A percentile compares a stretch with the other conserved stretches of the same genome.
Evolutionary conservation across 2,797 vertebrate species (phyloP).

Genomic region (Sebastes matsubarae): DNA sequence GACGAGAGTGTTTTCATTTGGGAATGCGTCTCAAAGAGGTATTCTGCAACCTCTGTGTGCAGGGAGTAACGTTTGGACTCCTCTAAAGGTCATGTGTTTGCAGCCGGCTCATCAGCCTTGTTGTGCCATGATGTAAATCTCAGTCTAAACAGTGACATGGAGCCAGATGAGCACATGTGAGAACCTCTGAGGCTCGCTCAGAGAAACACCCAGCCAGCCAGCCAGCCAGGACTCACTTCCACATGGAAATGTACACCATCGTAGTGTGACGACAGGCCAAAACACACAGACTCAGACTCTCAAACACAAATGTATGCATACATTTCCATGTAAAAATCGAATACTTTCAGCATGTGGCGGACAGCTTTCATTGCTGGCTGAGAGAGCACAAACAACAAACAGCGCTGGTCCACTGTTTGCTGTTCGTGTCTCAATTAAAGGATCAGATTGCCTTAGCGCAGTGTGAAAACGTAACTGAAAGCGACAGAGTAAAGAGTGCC

Average conservation of each 20-base stretch:
- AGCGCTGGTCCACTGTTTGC: background rate
- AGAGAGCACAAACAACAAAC: conserved; percentile 12
- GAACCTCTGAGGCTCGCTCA: conserved; percentile 1
- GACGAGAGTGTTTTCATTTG: background rate
- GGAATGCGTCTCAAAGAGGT: background rate
- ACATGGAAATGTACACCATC: conserved; percentile 38
- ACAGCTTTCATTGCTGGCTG: conserved; percentile 1
- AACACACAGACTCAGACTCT: conserved; percentile 1
- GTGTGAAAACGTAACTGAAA: background rate
- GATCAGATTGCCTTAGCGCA: background rate
- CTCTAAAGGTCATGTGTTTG: conserved; percentile 8
- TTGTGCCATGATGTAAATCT: conserved; percentile 32
- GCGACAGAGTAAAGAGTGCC: background rate
- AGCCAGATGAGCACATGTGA: conserved; percentile 28
- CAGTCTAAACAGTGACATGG: conserved; percentile 16
- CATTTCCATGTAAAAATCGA: conserved; percentile 13
- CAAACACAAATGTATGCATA: background rate
- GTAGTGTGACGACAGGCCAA: conserved; percentile 16
- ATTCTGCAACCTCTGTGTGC: background rate
- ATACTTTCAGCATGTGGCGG: conserved; percentile 5
- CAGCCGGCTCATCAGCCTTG: background rate
- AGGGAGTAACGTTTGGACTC: background rate
- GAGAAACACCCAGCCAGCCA: conserved; percentile 27
- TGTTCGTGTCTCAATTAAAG: conserved; percentile 21
- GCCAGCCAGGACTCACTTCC: conserved; percentile 28